A percentile compares a stretch with the other conserved stretches of the same genome.
Evolutionary conservation across 2,113 vertebrate species (phyloP).

Genomic region (Rhea pennata): DNA sequence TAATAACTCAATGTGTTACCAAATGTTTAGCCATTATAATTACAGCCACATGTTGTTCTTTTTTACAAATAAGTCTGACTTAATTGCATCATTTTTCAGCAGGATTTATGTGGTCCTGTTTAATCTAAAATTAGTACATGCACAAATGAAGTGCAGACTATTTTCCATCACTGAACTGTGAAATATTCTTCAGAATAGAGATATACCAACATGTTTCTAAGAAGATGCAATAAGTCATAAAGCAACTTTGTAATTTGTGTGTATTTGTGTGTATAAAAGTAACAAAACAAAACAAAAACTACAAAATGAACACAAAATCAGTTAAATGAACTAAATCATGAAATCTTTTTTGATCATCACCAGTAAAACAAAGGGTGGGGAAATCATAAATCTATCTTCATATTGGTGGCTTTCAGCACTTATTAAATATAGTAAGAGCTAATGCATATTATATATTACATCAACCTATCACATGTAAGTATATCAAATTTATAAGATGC

Average conservation of each 20-base stretch:
- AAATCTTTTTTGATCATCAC: conserved; percentile 13
- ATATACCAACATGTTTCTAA: conserved; percentile 42
- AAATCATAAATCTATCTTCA: conserved; percentile 37
- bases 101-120: conserved; percentile 76
- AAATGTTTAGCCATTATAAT: conserved; percentile 76
- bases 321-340: conserved; percentile 17
- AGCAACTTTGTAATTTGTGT: conserved; percentile 42
- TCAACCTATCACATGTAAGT: conserved; percentile 27
- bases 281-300: not conserved
- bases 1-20: conserved; percentile 78
- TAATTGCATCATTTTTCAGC: conserved; percentile 80
- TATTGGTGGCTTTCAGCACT: conserved; percentile 27
- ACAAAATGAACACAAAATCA: not conserved
- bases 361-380: not conserved
- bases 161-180: conserved; percentile 69
- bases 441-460: conserved; percentile 7
- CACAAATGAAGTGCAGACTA: conserved; percentile 76
- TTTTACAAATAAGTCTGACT: conserved; percentile 76
- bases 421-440: conserved; percentile 28
- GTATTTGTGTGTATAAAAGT: not conserved
- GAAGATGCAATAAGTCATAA: conserved; percentile 19
- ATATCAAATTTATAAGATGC: conserved; percentile 16
- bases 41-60: conserved; percentile 78
- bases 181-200: conserved; percentile 58
- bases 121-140: conserved; percentile 79